phyloP scores from a whole-genome alignment of 2,113 vertebrate species.

The Meleagris gallopavo region DNA sequence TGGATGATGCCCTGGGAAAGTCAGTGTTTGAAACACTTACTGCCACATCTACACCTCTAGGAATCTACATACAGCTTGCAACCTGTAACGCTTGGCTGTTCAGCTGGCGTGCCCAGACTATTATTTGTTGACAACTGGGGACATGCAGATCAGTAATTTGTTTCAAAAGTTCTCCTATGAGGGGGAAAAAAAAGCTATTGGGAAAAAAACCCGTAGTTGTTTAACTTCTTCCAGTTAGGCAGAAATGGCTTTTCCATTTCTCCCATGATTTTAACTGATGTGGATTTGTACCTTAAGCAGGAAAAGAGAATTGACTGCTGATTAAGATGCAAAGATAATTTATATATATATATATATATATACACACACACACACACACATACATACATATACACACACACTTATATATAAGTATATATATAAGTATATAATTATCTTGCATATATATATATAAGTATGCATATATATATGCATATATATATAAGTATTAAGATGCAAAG shows the following conservation, averaged over 20 bases:
- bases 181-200: not conserved
- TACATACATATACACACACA: too few species aligned
- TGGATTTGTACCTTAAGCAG: not conserved
- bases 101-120: not conserved
- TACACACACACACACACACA: too few species aligned
- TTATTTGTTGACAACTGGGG: not conserved
- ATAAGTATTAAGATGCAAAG: not conserved
- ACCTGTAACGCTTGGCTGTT: not conserved
- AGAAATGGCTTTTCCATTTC: not conserved
- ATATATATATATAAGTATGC: not conserved
- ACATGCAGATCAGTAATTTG: not conserved
- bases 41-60: not conserved
- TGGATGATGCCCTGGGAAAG: slow-evolving; percentile 97
- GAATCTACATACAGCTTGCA: not conserved
- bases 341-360: not conserved
- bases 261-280: not conserved
- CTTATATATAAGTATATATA: not conserved
- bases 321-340: not conserved
- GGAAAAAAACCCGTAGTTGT: not conserved
- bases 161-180: not conserved
- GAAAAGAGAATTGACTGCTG: not conserved
- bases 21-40: slow-evolving; percentile 76
- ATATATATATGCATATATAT: not conserved
- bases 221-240: not conserved
- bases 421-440: too few species aligned